phyloP scores from a whole-genome alignment of 2,113 vertebrate genomes.

The Phalacrocorax brasilianus region DNA sequence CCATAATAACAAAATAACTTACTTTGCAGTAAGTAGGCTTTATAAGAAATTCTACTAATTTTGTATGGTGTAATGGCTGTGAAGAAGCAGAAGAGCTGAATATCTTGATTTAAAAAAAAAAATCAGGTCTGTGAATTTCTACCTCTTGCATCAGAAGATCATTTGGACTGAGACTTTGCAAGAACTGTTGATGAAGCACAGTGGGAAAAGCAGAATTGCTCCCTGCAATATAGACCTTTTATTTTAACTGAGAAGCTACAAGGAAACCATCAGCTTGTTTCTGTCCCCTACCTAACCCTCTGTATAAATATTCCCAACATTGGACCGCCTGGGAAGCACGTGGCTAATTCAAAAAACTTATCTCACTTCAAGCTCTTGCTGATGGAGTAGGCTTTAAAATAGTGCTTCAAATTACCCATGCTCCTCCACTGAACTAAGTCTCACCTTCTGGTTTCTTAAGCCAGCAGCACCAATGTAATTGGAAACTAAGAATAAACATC shows the following conservation, averaged over 20 bases:
- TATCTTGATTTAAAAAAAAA: background rate
- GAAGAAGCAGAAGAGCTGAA: background rate
- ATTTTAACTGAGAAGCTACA: background rate
- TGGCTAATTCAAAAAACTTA: background rate
- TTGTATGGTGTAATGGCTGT: rapidly evolving
- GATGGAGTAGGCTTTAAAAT: background rate
- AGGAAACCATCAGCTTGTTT: background rate
- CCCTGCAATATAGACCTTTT: background rate
- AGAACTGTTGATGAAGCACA: background rate
- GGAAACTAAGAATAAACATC: background rate
- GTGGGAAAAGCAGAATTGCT: background rate
- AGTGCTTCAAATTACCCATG: background rate
- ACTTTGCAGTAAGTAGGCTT: background rate
- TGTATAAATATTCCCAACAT: background rate
- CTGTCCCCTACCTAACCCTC: background rate
- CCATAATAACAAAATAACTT: background rate
- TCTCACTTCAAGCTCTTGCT: background rate
- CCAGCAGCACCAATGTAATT: background rate
- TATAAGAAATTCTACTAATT: background rate
- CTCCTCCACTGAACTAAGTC: background rate
- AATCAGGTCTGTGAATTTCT: background rate
- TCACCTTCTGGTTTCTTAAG: background rate
- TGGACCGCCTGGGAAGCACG: background rate
- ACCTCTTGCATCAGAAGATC: background rate
- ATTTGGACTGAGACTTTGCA: background rate